Conservation (phyloP, 1,140 invertebrate genomes). For the Formica exsecta region DNA sequence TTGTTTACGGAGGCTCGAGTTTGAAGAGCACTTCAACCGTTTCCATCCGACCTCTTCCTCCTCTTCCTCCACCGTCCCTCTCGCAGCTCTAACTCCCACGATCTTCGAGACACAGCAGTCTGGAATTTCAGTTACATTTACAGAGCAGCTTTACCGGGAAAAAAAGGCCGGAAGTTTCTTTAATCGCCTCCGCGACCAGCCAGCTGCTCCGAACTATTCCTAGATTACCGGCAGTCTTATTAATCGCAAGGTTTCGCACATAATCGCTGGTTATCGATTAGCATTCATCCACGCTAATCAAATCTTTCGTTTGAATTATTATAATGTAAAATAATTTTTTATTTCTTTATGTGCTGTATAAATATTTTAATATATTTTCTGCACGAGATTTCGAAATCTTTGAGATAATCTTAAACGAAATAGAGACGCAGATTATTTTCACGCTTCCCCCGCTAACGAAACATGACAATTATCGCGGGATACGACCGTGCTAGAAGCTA, state of each 20-base stretch:
- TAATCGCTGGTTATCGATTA: background rate
- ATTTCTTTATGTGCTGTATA: background rate
- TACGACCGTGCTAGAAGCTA: background rate
- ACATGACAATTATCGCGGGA: background rate
- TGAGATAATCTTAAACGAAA: background rate
- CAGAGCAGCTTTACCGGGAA: background rate
- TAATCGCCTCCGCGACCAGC: conserved; percentile 50
- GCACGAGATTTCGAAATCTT: background rate
- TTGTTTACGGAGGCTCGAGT: conserved; percentile 73
- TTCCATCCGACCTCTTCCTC: background rate
- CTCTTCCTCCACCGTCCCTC: too few relatives aligned
- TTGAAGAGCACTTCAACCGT: conserved; percentile 65
- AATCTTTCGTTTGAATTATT: background rate
- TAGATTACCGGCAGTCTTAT: background rate
- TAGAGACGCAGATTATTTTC: background rate
- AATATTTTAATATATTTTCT: background rate
- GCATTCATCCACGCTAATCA: background rate
- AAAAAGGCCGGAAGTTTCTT: conserved; percentile 12
- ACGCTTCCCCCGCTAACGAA: background rate
- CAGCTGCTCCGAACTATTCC: background rate
- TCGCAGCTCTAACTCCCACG: background rate
- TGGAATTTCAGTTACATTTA: conserved; percentile 47
- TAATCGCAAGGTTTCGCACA: conserved; percentile 1
- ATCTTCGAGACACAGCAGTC: background rate
- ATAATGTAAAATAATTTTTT: background rate